phyloP scores from a whole-genome alignment of 2,888 invertebrate species.

The Heliconius ismenius region DNA sequence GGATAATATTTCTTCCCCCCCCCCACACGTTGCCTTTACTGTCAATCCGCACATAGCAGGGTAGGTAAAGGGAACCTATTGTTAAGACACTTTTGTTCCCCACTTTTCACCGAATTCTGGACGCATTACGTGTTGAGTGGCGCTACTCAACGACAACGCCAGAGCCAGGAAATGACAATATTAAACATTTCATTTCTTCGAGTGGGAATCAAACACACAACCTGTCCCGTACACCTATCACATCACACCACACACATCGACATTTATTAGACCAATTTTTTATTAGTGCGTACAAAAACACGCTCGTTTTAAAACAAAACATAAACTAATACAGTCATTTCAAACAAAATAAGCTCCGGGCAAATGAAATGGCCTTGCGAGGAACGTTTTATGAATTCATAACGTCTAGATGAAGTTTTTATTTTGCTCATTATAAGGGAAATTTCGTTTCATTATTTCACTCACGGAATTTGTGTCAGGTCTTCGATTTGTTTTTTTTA shows the following conservation, averaged over 20 bases:
- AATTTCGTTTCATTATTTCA: constrained; percentile 58
- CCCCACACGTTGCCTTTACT: no score
- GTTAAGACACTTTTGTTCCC: not conserved
- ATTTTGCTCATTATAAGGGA: constrained; percentile 64
- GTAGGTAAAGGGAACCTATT: not conserved
- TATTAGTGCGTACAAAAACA: not conserved
- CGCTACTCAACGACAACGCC: no score
- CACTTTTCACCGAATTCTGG: no score
- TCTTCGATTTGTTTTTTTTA: constrained; percentile 31
- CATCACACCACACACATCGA: not conserved
- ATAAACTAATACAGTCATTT: constrained; percentile 46
- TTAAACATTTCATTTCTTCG: no score
- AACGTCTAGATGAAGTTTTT: constrained; percentile 66
- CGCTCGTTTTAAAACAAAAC: constrained; percentile 28
- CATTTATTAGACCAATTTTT: no score
- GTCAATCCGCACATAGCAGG: no score
- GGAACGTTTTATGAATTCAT: constrained; percentile 70
- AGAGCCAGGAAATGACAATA: no score
- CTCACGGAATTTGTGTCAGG: constrained; percentile 44
- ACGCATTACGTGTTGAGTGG: no score
- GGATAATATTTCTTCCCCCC: no score
- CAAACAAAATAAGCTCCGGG: constrained; percentile 59
- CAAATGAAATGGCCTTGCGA: constrained; percentile 59
- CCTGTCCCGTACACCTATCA: no score
- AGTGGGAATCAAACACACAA: no score